These are phyloP conservation scores for Ranitomeya imitator DNA, from an alignment of 2,113 vertebrate species.

Conservation along the genomic window DNA sequence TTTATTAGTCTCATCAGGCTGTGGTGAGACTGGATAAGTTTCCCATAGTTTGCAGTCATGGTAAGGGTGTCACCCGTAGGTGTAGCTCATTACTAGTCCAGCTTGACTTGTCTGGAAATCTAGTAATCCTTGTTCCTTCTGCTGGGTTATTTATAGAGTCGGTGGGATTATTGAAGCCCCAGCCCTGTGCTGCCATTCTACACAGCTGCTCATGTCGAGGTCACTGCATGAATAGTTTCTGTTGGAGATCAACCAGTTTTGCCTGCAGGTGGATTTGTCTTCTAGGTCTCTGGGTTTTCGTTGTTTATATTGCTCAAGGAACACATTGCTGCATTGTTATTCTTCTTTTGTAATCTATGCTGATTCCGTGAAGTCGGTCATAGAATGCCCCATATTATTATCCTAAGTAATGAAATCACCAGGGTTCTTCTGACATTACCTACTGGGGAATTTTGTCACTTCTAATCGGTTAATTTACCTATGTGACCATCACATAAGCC, in stretches of 20 bases:
- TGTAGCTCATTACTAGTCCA: slow-evolving; percentile 48
- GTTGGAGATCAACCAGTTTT: slow-evolving; percentile 56
- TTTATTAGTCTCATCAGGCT: not conserved
- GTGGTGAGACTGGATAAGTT: slow-evolving; percentile 3
- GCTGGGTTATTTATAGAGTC: slow-evolving; percentile 51
- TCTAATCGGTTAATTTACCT: not conserved
- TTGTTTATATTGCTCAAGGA: slow-evolving; percentile 35
- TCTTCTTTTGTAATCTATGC: not conserved
- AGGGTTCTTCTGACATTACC: not conserved
- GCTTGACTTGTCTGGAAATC: slow-evolving; percentile 53
- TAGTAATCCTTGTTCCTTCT: slow-evolving; percentile 37
- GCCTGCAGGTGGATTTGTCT: slow-evolving; percentile 52
- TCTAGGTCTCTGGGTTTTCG: slow-evolving; percentile 44
- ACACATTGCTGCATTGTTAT: slow-evolving; percentile 13
- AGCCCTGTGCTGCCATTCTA: slow-evolving; percentile 1
- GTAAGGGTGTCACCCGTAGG: slow-evolving; percentile 45
- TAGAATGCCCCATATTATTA: not conserved
- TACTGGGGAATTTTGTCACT: not conserved
- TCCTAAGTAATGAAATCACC: not conserved
- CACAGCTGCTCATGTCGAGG: slow-evolving; percentile 23
- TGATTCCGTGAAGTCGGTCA: slow-evolving; percentile 13
- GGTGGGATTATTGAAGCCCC: slow-evolving; percentile 43
- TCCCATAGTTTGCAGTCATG: slow-evolving; percentile 30
- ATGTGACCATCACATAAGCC: not conserved
- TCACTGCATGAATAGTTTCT: slow-evolving; percentile 51